Conservation (phyloP, 2,797 vertebrate species). For the Psittacula echo region DNA sequence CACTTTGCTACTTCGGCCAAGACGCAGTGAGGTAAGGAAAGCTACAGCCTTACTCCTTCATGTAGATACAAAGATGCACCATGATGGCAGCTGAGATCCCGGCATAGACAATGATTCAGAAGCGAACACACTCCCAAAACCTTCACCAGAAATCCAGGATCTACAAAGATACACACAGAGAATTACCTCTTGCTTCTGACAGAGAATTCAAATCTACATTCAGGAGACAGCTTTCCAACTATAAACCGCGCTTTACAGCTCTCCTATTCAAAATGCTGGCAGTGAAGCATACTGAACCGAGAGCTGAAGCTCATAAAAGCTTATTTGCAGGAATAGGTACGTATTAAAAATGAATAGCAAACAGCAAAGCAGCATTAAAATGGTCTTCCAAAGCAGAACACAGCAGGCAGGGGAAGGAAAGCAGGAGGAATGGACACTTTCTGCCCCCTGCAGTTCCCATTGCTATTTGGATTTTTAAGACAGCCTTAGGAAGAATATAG, state of each 20-base stretch:
- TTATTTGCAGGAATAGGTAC: neutral
- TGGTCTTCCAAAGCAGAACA: constrained; percentile 58
- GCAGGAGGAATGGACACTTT: constrained; percentile 55
- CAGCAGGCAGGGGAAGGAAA: neutral
- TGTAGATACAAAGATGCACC: neutral
- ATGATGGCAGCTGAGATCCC: neutral
- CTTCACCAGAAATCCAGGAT: neutral
- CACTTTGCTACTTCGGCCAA: neutral
- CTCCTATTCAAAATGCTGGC: neutral
- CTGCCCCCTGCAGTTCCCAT: constrained; percentile 66
- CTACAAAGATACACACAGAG: neutral
- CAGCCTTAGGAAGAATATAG: neutral
- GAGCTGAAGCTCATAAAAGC: constrained; percentile 35
- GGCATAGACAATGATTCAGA: accelerated
- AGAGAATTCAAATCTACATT: neutral
- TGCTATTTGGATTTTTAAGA: constrained; percentile 42
- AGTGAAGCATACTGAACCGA: neutral
- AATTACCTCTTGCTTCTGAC: neutral
- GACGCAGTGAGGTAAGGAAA: neutral
- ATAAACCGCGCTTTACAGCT: neutral
- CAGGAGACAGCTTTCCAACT: neutral
- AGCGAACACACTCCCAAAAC: neutral
- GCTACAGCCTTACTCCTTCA: neutral
- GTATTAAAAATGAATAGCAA: neutral
- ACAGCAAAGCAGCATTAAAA: constrained; percentile 21